Conservation (phyloP, 1,140 invertebrate species). For the Dendrolimus punctatus region DNA sequence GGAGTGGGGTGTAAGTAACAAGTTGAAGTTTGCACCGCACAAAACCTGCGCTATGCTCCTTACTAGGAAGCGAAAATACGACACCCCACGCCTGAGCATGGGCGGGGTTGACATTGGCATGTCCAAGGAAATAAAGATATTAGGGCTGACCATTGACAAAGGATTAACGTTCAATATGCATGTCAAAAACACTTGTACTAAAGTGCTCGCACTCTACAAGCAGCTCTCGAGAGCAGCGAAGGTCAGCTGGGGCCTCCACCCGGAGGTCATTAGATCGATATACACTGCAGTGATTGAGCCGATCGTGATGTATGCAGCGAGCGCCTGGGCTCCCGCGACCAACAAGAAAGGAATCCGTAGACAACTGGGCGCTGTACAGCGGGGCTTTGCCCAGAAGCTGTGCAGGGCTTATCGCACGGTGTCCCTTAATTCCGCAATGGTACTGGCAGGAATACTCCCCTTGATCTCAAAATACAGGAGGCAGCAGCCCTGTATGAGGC, state of each 20-base stretch:
- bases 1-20: too few species aligned
- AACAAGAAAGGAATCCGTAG: neutral
- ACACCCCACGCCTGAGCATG: too few species aligned
- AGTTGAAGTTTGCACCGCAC: too few species aligned
- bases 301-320: slow-evolving; percentile 2
- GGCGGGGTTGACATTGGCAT: slow-evolving; percentile 5
- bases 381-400: slow-evolving; percentile 8
- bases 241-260: slow-evolving; percentile 2
- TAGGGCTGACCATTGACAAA: slow-evolving; percentile 8
- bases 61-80: too few species aligned
- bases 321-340: slow-evolving; percentile 3
- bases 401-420: slow-evolving; percentile 9
- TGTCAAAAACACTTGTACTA: slow-evolving; percentile 4
- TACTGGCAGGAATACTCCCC: slow-evolving; percentile 12
- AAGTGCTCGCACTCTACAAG: slow-evolving; percentile 2
- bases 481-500: slow-evolving; percentile 7
- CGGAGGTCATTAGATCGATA: too few species aligned
- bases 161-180: slow-evolving; percentile 10
- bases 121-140: slow-evolving; percentile 8
- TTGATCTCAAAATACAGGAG: slow-evolving; percentile 12
- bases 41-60: too few species aligned
- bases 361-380: slow-evolving; percentile 7
- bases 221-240: slow-evolving; percentile 7
- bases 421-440: slow-evolving; percentile 8
- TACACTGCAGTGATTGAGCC: too few species aligned